Conservation (phyloP, 2,888 invertebrate species). For the Dinocampus coccinellae region DNA sequence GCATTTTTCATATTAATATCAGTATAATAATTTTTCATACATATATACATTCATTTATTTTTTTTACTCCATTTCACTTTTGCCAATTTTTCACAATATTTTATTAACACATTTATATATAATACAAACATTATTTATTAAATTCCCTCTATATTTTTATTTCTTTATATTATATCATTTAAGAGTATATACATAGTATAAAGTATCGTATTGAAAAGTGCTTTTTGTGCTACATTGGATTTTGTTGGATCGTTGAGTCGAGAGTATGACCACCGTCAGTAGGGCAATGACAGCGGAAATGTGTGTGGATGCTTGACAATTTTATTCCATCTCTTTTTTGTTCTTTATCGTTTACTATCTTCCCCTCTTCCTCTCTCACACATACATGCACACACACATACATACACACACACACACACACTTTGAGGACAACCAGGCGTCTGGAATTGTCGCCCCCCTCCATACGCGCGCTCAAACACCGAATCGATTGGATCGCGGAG, state of each 20-base stretch:
- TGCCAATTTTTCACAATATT: background rate
- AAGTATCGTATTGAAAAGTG: background rate
- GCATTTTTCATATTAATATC: background rate
- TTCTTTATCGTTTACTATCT: too few species aligned
- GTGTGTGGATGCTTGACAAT: conserved; percentile 3
- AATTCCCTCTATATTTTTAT: background rate
- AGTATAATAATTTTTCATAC: background rate
- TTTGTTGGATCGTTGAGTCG: conserved; percentile 9
- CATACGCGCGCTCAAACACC: conserved; percentile 33
- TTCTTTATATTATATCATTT: background rate
- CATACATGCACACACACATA: background rate
- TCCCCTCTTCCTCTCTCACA: background rate
- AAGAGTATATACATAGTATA: background rate
- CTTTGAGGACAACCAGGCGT: conserved; percentile 24
- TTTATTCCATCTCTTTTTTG: background rate
- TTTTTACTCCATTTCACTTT: background rate
- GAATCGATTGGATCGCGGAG: conserved; percentile 60
- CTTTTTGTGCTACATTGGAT: background rate
- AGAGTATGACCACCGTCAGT: conserved; percentile 4
- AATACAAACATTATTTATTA: too few species aligned
- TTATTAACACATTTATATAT: background rate
- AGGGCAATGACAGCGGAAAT: conserved; percentile 8
- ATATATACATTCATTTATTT: too few species aligned
- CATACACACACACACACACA: background rate
- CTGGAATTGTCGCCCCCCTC: conserved; percentile 28